Conservation (phyloP, 2,113 vertebrate species). For the Paedocypris sp. region DNA sequence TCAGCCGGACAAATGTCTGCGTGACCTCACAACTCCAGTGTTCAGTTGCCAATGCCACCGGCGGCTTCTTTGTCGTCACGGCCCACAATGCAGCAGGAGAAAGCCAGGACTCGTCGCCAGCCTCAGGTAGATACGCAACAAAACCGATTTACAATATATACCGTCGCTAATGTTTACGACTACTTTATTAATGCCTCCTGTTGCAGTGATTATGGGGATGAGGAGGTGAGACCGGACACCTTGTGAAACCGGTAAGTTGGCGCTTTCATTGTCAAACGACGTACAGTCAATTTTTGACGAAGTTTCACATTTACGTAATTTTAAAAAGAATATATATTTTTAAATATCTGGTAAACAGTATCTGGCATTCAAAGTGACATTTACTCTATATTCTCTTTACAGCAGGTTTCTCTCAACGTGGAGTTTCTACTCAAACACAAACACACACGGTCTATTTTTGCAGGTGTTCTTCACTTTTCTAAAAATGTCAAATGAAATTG, state of each 20-base stretch:
- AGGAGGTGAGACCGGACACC: conserved; percentile 41
- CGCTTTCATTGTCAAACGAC: too few relatives aligned
- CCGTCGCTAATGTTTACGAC: too few relatives aligned
- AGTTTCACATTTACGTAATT: too few relatives aligned
- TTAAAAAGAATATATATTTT: too few relatives aligned
- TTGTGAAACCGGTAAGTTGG: conserved; percentile 34
- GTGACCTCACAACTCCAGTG: conserved; percentile 46
- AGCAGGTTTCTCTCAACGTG: neutral
- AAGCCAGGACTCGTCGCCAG: conserved; percentile 35
- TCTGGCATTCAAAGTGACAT: too few relatives aligned
- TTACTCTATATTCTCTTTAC: neutral
- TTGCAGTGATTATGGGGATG: conserved; percentile 20
- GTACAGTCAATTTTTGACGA: too few relatives aligned
- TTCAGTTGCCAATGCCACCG: conserved; percentile 27
- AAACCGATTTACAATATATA: too few relatives aligned
- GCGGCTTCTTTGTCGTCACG: conserved; percentile 41
- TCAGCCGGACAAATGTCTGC: conserved; percentile 39
- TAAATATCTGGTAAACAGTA: too few relatives aligned
- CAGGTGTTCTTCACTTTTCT: neutral
- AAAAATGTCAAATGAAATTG: too few relatives aligned
- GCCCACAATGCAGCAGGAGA: conserved; percentile 55
- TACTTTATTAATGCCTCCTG: too few relatives aligned
- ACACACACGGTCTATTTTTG: neutral
- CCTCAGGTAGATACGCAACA: conserved; percentile 25
- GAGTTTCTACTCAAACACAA: neutral